These are phyloP conservation scores for Mormyrops boulengeri DNA, from an alignment of 2,797 vertebrate genomes.

Conservation along the genomic window DNA sequence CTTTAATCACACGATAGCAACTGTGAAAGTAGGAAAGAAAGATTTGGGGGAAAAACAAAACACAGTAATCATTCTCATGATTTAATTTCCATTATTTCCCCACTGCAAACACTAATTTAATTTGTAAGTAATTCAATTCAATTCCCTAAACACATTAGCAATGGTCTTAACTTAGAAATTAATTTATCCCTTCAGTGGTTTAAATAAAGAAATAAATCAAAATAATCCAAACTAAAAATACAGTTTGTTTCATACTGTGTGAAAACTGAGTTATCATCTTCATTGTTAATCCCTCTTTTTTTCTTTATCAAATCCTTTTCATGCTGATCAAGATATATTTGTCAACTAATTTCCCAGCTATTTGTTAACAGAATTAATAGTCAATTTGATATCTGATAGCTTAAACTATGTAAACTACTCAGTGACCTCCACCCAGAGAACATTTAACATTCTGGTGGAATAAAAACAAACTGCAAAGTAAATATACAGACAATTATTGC, in stretches of 20 bases:
- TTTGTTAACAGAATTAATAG: not conserved
- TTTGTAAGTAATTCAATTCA: not conserved
- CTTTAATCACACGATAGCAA: not conserved
- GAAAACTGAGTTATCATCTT: slow-evolving; percentile 4
- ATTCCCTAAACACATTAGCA: not conserved
- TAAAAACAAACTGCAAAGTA: slow-evolving; percentile 49
- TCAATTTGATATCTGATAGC: not conserved
- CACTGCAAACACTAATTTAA: slow-evolving; percentile 5
- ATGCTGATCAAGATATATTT: not conserved
- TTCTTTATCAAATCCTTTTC: not conserved
- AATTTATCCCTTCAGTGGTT: not conserved
- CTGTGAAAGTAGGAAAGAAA: not conserved
- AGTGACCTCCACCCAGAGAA: slow-evolving; percentile 18
- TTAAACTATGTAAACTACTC: slow-evolving; percentile 6
- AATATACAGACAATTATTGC: slow-evolving; percentile 46
- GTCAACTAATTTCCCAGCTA: not conserved
- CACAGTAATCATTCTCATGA: not conserved
- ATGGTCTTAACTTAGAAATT: not conserved
- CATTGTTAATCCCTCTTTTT: not conserved
- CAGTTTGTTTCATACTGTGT: not conserved
- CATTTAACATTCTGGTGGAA: slow-evolving; percentile 22
- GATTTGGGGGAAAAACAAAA: not conserved
- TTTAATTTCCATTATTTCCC: not conserved
- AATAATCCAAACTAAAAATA: not conserved
- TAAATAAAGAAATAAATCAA: not conserved